Conservation (phyloP, 2,113 vertebrate genomes). For the Menidia beryllina region DNA sequence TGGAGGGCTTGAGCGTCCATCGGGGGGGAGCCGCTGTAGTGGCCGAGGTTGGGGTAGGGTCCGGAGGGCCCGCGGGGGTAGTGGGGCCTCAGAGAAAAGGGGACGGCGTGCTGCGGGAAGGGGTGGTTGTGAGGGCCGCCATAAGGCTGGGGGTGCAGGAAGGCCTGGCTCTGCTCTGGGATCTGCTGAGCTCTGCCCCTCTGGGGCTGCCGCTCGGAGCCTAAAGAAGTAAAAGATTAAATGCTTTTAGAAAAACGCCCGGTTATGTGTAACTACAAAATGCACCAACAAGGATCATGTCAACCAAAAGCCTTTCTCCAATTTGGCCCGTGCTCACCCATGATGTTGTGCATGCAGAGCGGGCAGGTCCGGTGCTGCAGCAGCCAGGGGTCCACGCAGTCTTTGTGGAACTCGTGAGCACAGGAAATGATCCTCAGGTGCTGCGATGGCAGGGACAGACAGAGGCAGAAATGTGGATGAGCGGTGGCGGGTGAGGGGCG, state of each 20-base stretch:
- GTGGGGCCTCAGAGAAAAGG: constrained; percentile 82
- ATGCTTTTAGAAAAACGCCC: no score
- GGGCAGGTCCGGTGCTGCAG: constrained; percentile 95
- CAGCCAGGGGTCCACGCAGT: constrained; percentile 97
- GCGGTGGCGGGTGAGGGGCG: background rate
- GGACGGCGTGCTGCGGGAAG: constrained; percentile 80
- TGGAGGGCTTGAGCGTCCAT: constrained; percentile 82
- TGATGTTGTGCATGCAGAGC: constrained; percentile 99
- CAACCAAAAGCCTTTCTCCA: background rate
- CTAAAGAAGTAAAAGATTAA: constrained; percentile 45
- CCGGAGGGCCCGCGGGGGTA: constrained; percentile 81
- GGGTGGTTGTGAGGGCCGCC: constrained; percentile 86
- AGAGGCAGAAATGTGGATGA: background rate
- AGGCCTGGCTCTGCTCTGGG: constrained; percentile 84
- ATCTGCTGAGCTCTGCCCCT: constrained; percentile 73
- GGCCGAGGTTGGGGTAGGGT: constrained; percentile 79
- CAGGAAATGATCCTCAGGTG: constrained; percentile 96
- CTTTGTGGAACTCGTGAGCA: constrained; percentile 94
- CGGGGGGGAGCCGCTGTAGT: constrained; percentile 85
- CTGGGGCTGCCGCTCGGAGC: constrained; percentile 78
- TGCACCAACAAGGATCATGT: no score
- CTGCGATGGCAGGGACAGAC: constrained; percentile 71
- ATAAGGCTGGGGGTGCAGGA: constrained; percentile 88
- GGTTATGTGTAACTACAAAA: no score
- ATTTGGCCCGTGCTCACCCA: constrained; percentile 84